Conservation (phyloP, 2,113 vertebrate species). For the Trematomus loennbergii region DNA sequence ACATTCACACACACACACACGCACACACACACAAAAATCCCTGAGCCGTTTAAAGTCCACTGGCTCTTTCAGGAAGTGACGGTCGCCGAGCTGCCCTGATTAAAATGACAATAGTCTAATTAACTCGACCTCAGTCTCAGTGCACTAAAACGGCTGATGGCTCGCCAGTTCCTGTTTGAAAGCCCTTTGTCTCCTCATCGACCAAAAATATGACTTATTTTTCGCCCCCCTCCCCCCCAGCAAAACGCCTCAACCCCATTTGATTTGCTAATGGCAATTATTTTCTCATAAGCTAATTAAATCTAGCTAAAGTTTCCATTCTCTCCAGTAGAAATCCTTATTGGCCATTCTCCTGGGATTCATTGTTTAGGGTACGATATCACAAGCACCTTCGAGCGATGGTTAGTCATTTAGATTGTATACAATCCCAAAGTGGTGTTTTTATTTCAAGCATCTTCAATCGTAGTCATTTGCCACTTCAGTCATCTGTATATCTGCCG, state of each 20-base stretch:
- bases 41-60: conserved; percentile 72
- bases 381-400: conserved; percentile 74
- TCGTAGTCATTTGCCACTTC: conserved; percentile 32
- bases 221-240: background rate
- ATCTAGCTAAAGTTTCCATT: conserved; percentile 74
- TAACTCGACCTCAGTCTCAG: conserved; percentile 85
- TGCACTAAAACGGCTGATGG: conserved; percentile 76
- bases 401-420: conserved; percentile 61
- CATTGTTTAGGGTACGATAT: conserved; percentile 66
- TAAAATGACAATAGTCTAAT: conserved; percentile 89
- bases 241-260: conserved; percentile 76
- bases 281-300: conserved; percentile 87
- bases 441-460: conserved; percentile 50
- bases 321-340: conserved; percentile 48
- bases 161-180: conserved; percentile 75
- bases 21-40: conserved; percentile 29
- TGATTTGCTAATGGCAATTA: conserved; percentile 85
- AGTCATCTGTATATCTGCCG: background rate
- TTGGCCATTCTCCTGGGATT: conserved; percentile 64
- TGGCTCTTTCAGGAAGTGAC: conserved; percentile 80
- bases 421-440: conserved; percentile 53
- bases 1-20: conserved; percentile 29
- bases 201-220: conserved; percentile 75
- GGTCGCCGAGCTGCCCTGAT: conserved; percentile 82
- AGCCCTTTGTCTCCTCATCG: conserved; percentile 80